These are phyloP conservation scores for Monopterus albus DNA, from an alignment of 2,113 vertebrate genomes.

Conservation along the genomic window DNA sequence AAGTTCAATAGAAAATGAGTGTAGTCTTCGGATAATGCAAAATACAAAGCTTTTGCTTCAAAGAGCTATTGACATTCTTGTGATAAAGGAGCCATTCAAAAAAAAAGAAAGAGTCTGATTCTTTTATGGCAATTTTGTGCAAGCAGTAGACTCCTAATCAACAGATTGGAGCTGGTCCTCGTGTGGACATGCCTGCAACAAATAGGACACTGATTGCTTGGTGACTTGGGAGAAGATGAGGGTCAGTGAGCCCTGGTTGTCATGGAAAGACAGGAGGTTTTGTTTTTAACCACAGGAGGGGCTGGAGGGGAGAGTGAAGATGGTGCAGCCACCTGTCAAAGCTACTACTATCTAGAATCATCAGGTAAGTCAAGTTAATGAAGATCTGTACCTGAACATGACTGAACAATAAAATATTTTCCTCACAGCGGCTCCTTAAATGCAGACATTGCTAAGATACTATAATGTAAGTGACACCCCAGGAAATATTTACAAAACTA, in stretches of 20 bases:
- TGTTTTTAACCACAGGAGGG: conserved; percentile 2
- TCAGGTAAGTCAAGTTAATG: not conserved
- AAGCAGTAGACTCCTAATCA: conserved; percentile 30
- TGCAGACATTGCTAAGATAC: not conserved
- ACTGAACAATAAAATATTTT: not conserved
- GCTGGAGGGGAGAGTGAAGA: conserved; percentile 1
- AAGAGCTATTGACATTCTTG: conserved; percentile 28
- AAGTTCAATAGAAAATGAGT: not conserved
- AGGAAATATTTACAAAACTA: not conserved
- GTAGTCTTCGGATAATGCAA: not conserved
- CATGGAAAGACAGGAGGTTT: conserved; percentile 16
- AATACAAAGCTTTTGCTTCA: conserved; percentile 20
- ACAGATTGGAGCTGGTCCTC: conserved; percentile 15
- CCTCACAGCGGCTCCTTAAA: not conserved
- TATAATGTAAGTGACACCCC: not conserved
- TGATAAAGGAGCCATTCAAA: conserved; percentile 25
- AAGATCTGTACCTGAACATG: not conserved
- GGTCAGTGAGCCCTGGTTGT: conserved; percentile 45
- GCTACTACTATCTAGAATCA: not conserved
- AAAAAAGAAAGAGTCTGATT: conserved; percentile 1
- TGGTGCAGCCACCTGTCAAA: conserved; percentile 30
- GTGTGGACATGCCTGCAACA: conserved; percentile 8
- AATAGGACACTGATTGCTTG: conserved; percentile 44
- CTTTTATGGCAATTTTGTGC: conserved; percentile 7
- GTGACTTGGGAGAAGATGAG: conserved; percentile 44